Evolutionary conservation across 1,140 invertebrate species (phyloP).

Genomic region (Leptestheria dahalacensis): DNA sequence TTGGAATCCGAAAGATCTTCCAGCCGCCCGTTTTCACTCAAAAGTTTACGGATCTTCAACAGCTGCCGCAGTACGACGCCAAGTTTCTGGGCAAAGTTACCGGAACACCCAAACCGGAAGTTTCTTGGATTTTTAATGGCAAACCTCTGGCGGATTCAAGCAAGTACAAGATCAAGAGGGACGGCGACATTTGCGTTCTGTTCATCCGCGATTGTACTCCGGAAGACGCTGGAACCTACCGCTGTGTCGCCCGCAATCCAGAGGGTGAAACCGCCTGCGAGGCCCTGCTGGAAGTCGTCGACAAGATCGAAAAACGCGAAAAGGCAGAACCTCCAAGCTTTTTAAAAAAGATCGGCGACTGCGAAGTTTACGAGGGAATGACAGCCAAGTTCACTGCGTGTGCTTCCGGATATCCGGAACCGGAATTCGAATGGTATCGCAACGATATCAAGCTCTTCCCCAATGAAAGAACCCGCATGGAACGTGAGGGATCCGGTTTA

Average conservation of each 20-base stretch:
- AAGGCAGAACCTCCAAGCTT: constrained; percentile 70
- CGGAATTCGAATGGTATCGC: constrained; percentile 51
- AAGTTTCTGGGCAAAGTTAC: constrained; percentile 65
- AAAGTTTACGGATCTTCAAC: constrained; percentile 66
- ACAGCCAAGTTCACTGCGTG: constrained; percentile 82
- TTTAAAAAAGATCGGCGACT: constrained; percentile 75
- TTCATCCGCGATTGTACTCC: constrained; percentile 50
- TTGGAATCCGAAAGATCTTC: constrained; percentile 59
- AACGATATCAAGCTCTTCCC: constrained; percentile 62
- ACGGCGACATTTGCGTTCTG: constrained; percentile 60
- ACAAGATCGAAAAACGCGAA: constrained; percentile 56
- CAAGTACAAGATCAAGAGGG: constrained; percentile 59
- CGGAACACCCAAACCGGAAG: constrained; percentile 71
- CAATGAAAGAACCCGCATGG: constrained; percentile 61
- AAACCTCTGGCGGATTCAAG: constrained; percentile 44
- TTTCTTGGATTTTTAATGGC: constrained; percentile 70
- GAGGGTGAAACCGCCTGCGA: constrained; percentile 62
- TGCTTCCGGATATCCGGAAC: constrained; percentile 65
- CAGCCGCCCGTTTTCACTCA: constrained; percentile 65
- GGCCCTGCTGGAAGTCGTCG: constrained; percentile 55
- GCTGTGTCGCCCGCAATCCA: constrained; percentile 57
- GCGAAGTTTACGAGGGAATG: constrained; percentile 72
- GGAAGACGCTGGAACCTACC: constrained; percentile 56
- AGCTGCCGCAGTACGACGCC: constrained; percentile 57
- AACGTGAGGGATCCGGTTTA: constrained; percentile 62